phyloP scores from a whole-genome alignment of 2,888 invertebrate species.

The Apodemia zela region DNA sequence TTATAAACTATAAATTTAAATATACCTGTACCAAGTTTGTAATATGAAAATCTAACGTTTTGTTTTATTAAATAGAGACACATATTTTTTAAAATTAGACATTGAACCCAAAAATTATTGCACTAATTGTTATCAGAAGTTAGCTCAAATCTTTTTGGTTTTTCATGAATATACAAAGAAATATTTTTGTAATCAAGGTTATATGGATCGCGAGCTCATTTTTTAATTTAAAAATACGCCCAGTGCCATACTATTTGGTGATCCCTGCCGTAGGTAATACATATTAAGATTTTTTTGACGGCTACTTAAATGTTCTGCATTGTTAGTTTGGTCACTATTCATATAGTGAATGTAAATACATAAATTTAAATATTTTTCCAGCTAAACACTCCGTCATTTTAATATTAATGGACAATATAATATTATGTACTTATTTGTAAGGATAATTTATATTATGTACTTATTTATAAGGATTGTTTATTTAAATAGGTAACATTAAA shows the following conservation, averaged over 20 bases:
- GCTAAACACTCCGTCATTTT: constrained; percentile 15
- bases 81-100: no score
- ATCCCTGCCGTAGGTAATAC: no score
- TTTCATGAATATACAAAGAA: no score
- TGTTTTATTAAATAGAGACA: no score
- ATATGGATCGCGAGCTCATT: no score
- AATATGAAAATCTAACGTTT: no score
- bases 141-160: no score
- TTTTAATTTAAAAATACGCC: not conserved
- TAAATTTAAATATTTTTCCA: constrained; percentile 1
- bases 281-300: not conserved
- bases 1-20: no score
- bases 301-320: not conserved
- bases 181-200: no score
- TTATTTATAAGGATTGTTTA: constrained; percentile 16
- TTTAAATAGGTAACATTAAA: constrained; percentile 13
- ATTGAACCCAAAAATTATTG: no score
- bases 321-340: not conserved
- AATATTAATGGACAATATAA: constrained; percentile 24
- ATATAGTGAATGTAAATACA: not conserved
- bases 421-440: constrained; percentile 8
- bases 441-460: constrained; percentile 4
- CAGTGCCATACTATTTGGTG: not conserved
- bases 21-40: no score
- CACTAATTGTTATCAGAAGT: no score